Evolutionary conservation across 2,888 invertebrate species (phyloP).

Genomic region (Pyrrhosoma nymphula): DNA sequence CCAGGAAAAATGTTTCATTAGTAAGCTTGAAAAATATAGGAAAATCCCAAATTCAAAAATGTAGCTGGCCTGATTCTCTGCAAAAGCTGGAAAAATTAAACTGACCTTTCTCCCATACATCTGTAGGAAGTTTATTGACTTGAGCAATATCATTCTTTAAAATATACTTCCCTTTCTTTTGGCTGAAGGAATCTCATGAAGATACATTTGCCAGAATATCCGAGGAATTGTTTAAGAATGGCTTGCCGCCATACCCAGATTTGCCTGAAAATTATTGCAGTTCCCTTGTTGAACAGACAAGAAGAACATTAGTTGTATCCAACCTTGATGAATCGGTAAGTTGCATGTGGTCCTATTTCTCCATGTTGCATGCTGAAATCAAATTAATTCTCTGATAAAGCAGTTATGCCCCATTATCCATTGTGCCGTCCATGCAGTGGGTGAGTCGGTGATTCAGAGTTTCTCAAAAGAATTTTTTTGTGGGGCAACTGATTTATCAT

Average conservation of each 20-base stretch:
- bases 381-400: not conserved
- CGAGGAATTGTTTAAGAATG: not conserved
- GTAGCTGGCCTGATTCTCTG: too few relatives aligned
- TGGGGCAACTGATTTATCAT: too few relatives aligned
- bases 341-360: not conserved
- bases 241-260: constrained; percentile 46
- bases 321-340: constrained; percentile 39
- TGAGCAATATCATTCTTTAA: not conserved
- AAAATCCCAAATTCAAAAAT: too few relatives aligned
- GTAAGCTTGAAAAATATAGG: too few relatives aligned
- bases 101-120: too few relatives aligned
- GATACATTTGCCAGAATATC: not conserved
- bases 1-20: too few relatives aligned
- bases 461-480: too few relatives aligned
- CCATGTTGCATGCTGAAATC: not conserved
- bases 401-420: not conserved
- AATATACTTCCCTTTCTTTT: not conserved
- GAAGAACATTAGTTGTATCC: constrained; percentile 24
- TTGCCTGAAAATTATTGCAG: not conserved
- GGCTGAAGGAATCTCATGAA: not conserved
- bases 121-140: not conserved
- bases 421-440: too few relatives aligned
- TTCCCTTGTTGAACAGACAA: constrained; percentile 20
- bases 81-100: too few relatives aligned
- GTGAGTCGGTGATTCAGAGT: too few relatives aligned